phyloP scores from a whole-genome alignment of 2,797 vertebrate species.

The Vultur gryphus region DNA sequence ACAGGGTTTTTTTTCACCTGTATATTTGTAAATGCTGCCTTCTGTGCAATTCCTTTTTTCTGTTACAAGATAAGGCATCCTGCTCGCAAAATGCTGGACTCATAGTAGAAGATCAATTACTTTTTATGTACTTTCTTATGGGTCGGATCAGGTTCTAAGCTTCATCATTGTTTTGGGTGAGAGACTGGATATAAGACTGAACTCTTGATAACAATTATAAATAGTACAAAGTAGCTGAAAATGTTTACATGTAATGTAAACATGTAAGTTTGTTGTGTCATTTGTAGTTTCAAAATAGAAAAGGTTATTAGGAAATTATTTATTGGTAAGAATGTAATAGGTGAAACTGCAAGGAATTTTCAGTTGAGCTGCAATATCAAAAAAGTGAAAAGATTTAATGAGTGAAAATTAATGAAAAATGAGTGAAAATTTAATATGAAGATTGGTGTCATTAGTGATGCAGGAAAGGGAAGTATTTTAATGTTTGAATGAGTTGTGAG shows the following conservation, averaged over 20 bases:
- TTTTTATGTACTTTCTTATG: background rate
- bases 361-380: background rate
- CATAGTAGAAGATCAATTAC: background rate
- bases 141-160: background rate
- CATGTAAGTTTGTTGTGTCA: background rate
- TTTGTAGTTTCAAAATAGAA: background rate
- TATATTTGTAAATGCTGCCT: background rate
- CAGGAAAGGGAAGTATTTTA: background rate
- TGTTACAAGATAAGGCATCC: background rate
- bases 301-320: background rate
- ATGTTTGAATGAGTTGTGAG: background rate
- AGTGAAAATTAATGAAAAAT: background rate
- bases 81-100: background rate
- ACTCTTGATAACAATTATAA: background rate
- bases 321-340: background rate
- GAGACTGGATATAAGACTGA: background rate
- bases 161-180: background rate
- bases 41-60: background rate
- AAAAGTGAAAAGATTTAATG: background rate
- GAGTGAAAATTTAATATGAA: background rate
- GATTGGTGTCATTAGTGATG: background rate
- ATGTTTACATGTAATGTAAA: background rate
- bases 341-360: background rate
- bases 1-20: fast-evolving
- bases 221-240: background rate